phyloP scores from a whole-genome alignment of 2,797 vertebrate genomes.

The Oreonectes daqikongensis region DNA sequence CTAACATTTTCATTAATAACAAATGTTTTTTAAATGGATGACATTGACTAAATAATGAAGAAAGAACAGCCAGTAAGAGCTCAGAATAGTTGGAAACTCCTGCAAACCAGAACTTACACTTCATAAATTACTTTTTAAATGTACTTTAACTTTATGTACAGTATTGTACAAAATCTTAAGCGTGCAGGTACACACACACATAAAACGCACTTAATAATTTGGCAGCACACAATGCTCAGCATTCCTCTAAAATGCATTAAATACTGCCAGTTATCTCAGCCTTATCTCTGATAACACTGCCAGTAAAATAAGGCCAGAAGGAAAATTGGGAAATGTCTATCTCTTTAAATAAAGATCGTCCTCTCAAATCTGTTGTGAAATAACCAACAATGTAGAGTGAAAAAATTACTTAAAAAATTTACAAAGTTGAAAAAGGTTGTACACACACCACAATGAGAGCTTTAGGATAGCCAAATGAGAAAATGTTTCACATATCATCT shows the following conservation, averaged over 20 bases:
- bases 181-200: conserved; percentile 1
- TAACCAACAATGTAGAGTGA: neutral
- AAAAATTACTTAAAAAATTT: neutral
- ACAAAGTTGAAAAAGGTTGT: neutral
- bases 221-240: neutral
- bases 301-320: conserved; percentile 4
- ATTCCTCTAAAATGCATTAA: neutral
- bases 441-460: neutral
- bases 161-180: neutral
- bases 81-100: too few relatives aligned
- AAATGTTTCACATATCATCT: too few relatives aligned
- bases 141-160: neutral
- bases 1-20: too few relatives aligned
- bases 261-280: neutral
- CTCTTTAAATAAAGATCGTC: neutral
- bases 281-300: conserved; percentile 9
- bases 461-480: neutral
- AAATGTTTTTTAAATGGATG: too few relatives aligned
- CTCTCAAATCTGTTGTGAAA: conserved; percentile 22
- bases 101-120: neutral
- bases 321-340: neutral
- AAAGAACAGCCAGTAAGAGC: too few relatives aligned
- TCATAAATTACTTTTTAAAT: neutral
- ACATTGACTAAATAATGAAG: too few relatives aligned
- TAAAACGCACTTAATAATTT: conserved; percentile 25